phyloP scores from a whole-genome alignment of 2,113 vertebrate genomes.

The Prolemur simus region DNA sequence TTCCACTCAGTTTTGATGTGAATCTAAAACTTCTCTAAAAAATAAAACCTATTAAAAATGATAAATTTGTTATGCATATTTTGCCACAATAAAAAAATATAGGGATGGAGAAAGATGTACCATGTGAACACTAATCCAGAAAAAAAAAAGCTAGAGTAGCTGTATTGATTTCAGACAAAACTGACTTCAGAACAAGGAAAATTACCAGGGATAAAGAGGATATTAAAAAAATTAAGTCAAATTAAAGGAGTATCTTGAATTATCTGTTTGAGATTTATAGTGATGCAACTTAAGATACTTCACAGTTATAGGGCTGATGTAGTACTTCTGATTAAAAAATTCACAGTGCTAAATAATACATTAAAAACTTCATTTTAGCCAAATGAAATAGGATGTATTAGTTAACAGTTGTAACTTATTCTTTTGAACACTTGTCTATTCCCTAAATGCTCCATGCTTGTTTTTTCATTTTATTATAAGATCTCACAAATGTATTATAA shows the following conservation, averaged over 20 bases:
- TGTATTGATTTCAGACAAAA: not conserved
- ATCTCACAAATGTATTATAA: not conserved
- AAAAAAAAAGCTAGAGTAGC: not conserved
- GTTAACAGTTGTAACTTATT: not conserved
- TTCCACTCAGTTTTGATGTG: not conserved
- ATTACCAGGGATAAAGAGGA: not conserved
- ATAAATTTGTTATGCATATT: not conserved
- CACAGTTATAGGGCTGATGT: not conserved
- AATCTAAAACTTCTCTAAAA: not conserved
- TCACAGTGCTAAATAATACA: not conserved
- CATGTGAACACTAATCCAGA: not conserved
- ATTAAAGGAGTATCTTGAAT: not conserved
- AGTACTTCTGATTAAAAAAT: not conserved
- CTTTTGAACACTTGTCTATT: not conserved
- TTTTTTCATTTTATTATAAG: not conserved
- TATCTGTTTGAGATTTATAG: not conserved
- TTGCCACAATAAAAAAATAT: not conserved
- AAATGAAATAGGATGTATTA: not conserved
- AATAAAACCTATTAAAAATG: not conserved
- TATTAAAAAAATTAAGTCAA: not conserved
- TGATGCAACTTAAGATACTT: not conserved
- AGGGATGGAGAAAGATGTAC: too few relatives aligned
- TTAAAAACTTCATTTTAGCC: not conserved
- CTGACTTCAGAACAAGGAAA: not conserved
- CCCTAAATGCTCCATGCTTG: not conserved